Evolutionary conservation across 2,888 invertebrate species (phyloP).

Genomic region (Apodemia zela): DNA sequence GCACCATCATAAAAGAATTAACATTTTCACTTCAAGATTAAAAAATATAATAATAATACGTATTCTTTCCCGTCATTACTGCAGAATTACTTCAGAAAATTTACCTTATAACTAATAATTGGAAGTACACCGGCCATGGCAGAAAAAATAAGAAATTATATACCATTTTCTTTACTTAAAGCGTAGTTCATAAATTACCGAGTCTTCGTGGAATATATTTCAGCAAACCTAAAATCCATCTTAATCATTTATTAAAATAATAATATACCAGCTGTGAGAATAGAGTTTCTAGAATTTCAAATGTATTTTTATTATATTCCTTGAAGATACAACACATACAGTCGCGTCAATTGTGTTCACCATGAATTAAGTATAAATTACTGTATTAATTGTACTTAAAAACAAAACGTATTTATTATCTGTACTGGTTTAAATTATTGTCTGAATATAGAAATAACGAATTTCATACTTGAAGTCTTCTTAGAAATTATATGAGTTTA

Average conservation of each 20-base stretch:
- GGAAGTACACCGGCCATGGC: neutral
- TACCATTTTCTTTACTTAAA: neutral
- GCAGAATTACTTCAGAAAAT: neutral
- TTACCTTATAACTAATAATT: neutral
- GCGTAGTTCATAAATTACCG: neutral
- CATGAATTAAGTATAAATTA: too few species aligned
- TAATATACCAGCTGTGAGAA: neutral
- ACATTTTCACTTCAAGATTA: neutral
- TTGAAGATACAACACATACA: too few species aligned
- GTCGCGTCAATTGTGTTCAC: too few species aligned
- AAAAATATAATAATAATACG: neutral
- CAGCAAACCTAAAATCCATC: neutral
- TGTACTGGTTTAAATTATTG: too few species aligned
- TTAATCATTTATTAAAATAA: neutral
- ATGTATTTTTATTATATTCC: neutral
- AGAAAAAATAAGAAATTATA: slow-evolving; percentile 1
- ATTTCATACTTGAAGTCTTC: too few species aligned
- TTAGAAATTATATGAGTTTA: too few species aligned
- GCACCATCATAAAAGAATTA: too few species aligned
- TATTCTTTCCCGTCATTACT: neutral
- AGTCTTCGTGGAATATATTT: neutral
- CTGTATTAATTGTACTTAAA: too few species aligned
- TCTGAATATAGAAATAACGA: too few species aligned
- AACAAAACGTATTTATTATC: too few species aligned
- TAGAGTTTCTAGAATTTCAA: neutral